Evolutionary conservation across 2,888 invertebrate species (phyloP).

Genomic region (Punctoribates punctum): DNA sequence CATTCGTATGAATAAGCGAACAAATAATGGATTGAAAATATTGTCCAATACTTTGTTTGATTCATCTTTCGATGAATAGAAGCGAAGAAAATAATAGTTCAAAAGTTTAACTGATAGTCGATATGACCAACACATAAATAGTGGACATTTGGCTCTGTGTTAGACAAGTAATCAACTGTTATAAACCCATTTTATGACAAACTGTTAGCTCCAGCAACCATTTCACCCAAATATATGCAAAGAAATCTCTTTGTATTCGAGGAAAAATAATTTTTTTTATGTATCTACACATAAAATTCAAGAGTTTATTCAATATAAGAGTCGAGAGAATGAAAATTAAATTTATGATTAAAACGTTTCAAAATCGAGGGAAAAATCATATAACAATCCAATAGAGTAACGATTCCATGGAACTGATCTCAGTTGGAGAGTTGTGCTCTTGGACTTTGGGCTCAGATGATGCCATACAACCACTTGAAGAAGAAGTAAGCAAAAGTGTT

Average conservation of each 20-base stretch:
- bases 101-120: conserved; percentile 2
- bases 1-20: neutral
- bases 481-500: conserved; percentile 23
- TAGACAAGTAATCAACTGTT: too few relatives aligned
- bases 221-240: too few relatives aligned
- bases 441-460: conserved; percentile 14
- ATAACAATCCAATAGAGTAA: neutral
- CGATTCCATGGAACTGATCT: neutral
- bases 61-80: conserved; percentile 13
- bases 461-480: conserved; percentile 20
- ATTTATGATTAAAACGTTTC: neutral
- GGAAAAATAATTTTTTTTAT: neutral
- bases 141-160: neutral
- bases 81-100: neutral
- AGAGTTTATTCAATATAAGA: conserved; percentile 11
- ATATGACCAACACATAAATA: conserved; percentile 21
- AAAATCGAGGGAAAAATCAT: conserved; percentile 1
- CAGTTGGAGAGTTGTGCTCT: neutral
- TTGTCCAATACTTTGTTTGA: conserved; percentile 12
- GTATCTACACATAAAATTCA: neutral
- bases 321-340: conserved; percentile 9
- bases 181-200: too few relatives aligned
- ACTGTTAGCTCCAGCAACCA: too few relatives aligned
- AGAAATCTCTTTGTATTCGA: neutral
- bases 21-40: neutral